These are phyloP conservation scores for Crypturellus undulatus DNA, from an alignment of 2,113 vertebrate genomes.

Conservation along the genomic window DNA sequence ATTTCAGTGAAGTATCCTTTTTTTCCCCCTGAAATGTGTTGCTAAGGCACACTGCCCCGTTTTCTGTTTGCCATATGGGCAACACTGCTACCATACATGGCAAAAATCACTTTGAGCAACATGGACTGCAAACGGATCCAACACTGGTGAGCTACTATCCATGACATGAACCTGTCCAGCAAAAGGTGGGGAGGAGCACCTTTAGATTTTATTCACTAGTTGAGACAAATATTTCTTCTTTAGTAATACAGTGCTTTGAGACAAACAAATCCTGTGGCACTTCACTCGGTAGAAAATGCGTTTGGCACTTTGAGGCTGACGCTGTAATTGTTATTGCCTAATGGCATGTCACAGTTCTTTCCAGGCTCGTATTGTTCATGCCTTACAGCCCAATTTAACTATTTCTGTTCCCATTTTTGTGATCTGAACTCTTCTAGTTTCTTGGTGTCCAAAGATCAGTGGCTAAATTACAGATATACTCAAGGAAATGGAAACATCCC, in stretches of 20 bases:
- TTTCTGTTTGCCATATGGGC: not conserved
- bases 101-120: not conserved
- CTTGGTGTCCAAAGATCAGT: constrained; percentile 33
- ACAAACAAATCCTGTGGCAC: not conserved
- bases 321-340: constrained; percentile 31
- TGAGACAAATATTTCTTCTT: not conserved
- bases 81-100: not conserved
- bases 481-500: constrained; percentile 40
- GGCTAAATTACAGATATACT: not conserved
- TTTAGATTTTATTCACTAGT: not conserved
- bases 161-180: not conserved
- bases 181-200: not conserved
- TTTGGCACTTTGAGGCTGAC: constrained; percentile 1
- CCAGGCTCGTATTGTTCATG: constrained; percentile 22
- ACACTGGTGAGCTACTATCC: not conserved
- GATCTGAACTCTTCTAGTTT: not conserved
- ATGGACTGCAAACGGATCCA: not conserved
- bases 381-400: constrained; percentile 49
- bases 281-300: not conserved
- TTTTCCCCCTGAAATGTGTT: not conserved
- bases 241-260: not conserved
- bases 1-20: not conserved
- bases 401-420: constrained; percentile 24
- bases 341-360: constrained; percentile 44
- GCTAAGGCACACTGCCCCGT: not conserved